Evolutionary conservation across 53 echinoderm and acorn worm species (phyloP).

Genomic region (Crossaster papposus): DNA sequence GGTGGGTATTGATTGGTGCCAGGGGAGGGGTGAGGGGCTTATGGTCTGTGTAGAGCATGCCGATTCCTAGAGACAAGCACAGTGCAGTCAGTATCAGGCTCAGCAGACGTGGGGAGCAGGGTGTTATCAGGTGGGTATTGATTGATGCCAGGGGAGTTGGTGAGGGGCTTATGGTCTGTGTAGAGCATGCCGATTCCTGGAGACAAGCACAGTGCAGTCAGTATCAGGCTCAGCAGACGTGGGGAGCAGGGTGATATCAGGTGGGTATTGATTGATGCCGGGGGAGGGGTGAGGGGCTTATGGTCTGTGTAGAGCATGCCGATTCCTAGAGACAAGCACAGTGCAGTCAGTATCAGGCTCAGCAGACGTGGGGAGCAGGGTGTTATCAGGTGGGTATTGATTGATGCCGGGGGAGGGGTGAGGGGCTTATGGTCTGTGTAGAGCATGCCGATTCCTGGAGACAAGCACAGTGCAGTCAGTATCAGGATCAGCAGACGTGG

Average conservation of each 20-base stretch:
- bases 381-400: constrained; percentile 82
- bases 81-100: too few species aligned
- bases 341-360: constrained; percentile 67
- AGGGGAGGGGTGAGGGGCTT: not conserved
- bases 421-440: not conserved
- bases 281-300: too few species aligned
- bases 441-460: constrained; percentile 58
- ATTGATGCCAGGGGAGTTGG: too few species aligned
- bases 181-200: constrained; percentile 48
- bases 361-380: constrained; percentile 83
- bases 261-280: too few species aligned
- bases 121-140: too few species aligned
- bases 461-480: constrained; percentile 64
- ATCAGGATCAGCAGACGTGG: constrained; percentile 73
- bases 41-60: not conserved
- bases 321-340: constrained; percentile 75
- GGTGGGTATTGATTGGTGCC: constrained; percentile 67
- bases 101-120: too few species aligned
- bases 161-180: too few species aligned
- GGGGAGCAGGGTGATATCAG: too few species aligned
- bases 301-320: not conserved
- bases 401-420: constrained; percentile 48
- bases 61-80: too few species aligned
- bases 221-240: too few species aligned
- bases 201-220: too few species aligned